Percentiles rank a stretch among this genome's conserved stretches.
These are phyloP conservation scores for Nomada lathburiana DNA, from an alignment of 2,888 invertebrate species.

Conservation along the genomic window DNA sequence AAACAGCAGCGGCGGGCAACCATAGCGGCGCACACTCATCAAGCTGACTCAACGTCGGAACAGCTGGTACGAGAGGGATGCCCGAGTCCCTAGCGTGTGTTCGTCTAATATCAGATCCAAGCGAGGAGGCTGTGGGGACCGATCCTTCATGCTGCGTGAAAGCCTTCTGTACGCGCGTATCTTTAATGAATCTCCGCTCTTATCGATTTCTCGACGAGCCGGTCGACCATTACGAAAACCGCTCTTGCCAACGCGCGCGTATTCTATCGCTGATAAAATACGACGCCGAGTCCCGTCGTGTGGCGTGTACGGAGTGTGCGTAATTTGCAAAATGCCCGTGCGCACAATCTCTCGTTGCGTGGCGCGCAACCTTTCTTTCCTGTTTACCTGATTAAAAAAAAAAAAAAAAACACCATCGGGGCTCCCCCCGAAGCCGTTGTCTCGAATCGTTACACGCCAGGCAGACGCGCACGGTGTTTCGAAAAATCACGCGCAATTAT, in stretches of 20 bases:
- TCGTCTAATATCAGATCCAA: slow-evolving; percentile 64
- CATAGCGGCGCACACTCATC: slow-evolving; percentile 9
- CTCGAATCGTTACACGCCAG: background rate
- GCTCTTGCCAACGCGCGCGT: slow-evolving; percentile 4
- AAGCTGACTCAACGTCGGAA: slow-evolving; percentile 60
- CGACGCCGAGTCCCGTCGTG: slow-evolving; percentile 11
- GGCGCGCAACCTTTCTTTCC: background rate
- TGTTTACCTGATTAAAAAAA: background rate
- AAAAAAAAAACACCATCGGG: background rate
- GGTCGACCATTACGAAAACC: slow-evolving; percentile 36
- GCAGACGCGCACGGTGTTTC: background rate
- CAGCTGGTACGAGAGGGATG: slow-evolving; percentile 64
- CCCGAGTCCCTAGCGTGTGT: slow-evolving; percentile 28
- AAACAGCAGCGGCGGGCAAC: no score
- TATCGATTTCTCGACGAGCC: slow-evolving; percentile 58
- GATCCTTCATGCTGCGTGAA: slow-evolving; percentile 60
- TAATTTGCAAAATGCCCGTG: slow-evolving; percentile 17
- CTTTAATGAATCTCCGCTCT: slow-evolving; percentile 66
- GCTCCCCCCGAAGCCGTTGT: background rate
- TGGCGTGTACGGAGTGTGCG: slow-evolving; percentile 21
- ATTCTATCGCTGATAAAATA: slow-evolving; percentile 19
- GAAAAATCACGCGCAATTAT: slow-evolving; percentile 35
- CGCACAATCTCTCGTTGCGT: background rate
- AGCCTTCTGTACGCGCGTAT: slow-evolving; percentile 51
- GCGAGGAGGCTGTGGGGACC: slow-evolving; percentile 51